Evolutionary conservation across 37 sponge, comb jelly and placozoan species (phyloP).

Genomic region (Oscarella lobularis): DNA sequence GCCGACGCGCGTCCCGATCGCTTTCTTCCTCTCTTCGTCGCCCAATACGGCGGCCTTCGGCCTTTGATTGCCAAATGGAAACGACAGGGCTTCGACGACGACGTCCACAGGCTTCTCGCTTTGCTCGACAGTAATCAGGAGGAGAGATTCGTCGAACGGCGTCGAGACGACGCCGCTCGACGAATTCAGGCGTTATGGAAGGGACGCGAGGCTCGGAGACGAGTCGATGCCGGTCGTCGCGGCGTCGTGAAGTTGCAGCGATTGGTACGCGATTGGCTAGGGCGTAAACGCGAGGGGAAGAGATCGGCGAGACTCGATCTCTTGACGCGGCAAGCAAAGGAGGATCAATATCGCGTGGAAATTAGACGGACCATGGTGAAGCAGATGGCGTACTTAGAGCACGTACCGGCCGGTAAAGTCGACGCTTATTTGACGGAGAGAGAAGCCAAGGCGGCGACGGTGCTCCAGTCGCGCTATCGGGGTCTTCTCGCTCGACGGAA

Average conservation of each 20-base stretch:
- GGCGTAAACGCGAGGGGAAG: not conserved
- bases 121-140: not conserved
- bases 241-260: slow-evolving; percentile 43
- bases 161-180: slow-evolving; percentile 20
- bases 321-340: not conserved
- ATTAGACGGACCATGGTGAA: slow-evolving; percentile 20
- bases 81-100: not conserved
- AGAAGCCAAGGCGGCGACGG: slow-evolving; percentile 17
- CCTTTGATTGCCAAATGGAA: not conserved
- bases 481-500: not conserved
- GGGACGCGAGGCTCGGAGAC: slow-evolving; percentile 28
- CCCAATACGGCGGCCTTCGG: not conserved
- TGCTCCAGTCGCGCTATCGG: slow-evolving; percentile 45
- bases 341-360: not conserved
- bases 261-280: slow-evolving; percentile 14
- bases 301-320: not conserved
- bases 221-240: slow-evolving; percentile 7
- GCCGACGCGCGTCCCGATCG: not conserved
- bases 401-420: slow-evolving; percentile 34
- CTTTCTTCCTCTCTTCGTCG: not conserved
- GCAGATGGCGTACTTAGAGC: slow-evolving; percentile 30
- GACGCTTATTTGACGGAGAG: slow-evolving; percentile 11
- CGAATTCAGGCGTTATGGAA: slow-evolving; percentile 52
- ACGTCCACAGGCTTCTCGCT: not conserved
- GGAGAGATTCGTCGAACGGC: not conserved